A percentile compares a stretch with the other conserved stretches of the same genome.
Conservation (phyloP, 2,888 invertebrate genomes). For the Siphonodentalium dalli region DNA sequence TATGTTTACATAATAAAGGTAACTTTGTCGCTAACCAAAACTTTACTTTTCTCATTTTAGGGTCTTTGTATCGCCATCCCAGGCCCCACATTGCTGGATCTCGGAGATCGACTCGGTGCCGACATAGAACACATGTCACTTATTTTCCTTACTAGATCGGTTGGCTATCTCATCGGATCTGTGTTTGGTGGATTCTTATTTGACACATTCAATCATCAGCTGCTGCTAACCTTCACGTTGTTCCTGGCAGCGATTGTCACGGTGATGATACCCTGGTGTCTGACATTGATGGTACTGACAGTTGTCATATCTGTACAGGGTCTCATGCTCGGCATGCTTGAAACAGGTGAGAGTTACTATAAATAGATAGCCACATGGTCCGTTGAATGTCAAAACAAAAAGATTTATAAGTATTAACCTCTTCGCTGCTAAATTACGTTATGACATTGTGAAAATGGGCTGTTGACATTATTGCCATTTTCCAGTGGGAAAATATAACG, state of each 20-base stretch:
- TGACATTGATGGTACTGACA: constrained; percentile 53
- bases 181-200: constrained; percentile 61
- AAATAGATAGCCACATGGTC: constrained; percentile 66
- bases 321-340: constrained; percentile 64
- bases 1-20: too few species aligned
- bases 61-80: constrained; percentile 66
- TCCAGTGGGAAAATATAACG: too few species aligned
- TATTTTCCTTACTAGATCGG: constrained; percentile 63
- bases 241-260: constrained; percentile 63
- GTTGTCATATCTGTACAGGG: constrained; percentile 62
- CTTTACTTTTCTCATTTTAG: constrained; percentile 41
- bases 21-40: too few species aligned
- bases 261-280: constrained; percentile 63
- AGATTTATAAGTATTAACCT: too few species aligned
- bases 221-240: constrained; percentile 63
- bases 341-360: constrained; percentile 43
- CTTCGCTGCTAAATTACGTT: too few species aligned
- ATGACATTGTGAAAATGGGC: too few species aligned
- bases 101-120: constrained; percentile 56
- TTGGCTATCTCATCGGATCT: constrained; percentile 65
- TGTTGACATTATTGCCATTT: too few species aligned
- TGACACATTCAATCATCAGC: constrained; percentile 61
- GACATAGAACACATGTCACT: constrained; percentile 57
- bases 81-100: constrained; percentile 65
- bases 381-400: too few species aligned